Conservation (phyloP, 1,140 invertebrate species). For the Doryteuthis pealeii region DNA sequence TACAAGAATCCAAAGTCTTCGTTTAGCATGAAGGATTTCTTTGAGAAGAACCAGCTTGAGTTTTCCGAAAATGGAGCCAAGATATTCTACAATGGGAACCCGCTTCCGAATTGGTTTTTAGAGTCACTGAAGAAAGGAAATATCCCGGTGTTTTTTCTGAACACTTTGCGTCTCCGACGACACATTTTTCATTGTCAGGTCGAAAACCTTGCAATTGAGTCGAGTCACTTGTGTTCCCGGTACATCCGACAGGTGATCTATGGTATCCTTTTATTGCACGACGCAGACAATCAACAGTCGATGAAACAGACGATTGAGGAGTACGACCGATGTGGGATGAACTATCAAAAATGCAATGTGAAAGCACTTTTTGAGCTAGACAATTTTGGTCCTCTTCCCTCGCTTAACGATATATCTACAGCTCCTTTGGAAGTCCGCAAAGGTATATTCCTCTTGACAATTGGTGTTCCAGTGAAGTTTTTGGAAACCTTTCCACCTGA, state of each 20-base stretch:
- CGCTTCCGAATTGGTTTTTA: slow-evolving; percentile 69
- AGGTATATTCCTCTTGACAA: slow-evolving; percentile 34
- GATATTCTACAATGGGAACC: slow-evolving; percentile 33
- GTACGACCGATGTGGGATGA: slow-evolving; percentile 47
- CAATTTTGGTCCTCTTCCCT: slow-evolving; percentile 38
- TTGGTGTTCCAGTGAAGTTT: slow-evolving; percentile 23
- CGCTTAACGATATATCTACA: slow-evolving; percentile 32
- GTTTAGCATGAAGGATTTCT: slow-evolving; percentile 26
- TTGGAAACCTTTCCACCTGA: slow-evolving; percentile 63
- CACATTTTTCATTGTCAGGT: slow-evolving; percentile 74
- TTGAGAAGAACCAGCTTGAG: slow-evolving; percentile 18
- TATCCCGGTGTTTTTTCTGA: slow-evolving; percentile 69
- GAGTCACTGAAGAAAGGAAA: slow-evolving; percentile 65
- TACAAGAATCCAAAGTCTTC: slow-evolving; percentile 32
- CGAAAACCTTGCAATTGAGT: slow-evolving; percentile 68
- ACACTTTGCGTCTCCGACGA: slow-evolving; percentile 68
- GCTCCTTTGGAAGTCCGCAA: slow-evolving; percentile 21
- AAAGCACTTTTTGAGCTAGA: slow-evolving; percentile 30
- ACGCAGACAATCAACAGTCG: slow-evolving; percentile 26
- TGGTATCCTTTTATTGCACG: slow-evolving; percentile 64
- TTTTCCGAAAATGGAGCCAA: slow-evolving; percentile 19
- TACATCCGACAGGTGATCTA: slow-evolving; percentile 70
- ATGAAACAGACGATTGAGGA: slow-evolving; percentile 53
- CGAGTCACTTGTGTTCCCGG: slow-evolving; percentile 67
- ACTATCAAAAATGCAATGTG: slow-evolving; percentile 43